Evolutionary conservation across 2,888 invertebrate species (phyloP).

Genomic region (Papilio demoleus): DNA sequence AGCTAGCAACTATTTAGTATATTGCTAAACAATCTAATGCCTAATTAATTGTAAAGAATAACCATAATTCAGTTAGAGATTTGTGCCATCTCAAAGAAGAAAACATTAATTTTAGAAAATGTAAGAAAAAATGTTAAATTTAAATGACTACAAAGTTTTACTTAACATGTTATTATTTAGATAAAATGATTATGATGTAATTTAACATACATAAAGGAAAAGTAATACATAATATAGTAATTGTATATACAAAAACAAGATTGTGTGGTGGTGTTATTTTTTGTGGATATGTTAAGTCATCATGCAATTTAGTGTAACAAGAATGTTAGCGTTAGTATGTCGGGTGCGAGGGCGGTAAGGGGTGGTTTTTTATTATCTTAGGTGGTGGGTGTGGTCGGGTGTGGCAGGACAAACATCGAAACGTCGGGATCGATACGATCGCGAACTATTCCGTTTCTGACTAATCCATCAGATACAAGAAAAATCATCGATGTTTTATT

Average conservation of each 20-base stretch:
- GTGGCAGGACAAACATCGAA: constrained; percentile 76
- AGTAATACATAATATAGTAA: not conserved
- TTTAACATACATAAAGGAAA: not conserved
- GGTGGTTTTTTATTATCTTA: constrained; percentile 79
- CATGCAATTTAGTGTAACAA: constrained; percentile 38
- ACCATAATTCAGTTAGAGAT: not conserved
- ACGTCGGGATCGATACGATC: constrained; percentile 72
- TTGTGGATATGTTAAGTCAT: constrained; percentile 9
- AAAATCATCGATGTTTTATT: constrained; percentile 3
- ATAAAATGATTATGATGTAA: too few relatives aligned
- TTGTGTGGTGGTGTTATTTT: not conserved
- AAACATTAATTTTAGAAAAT: not conserved
- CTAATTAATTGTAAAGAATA: not conserved
- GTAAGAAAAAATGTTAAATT: too few relatives aligned
- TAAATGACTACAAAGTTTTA: too few relatives aligned
- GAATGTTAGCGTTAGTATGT: constrained; percentile 60
- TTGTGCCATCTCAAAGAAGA: not conserved
- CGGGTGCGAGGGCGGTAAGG: constrained; percentile 52
- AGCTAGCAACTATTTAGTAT: not conserved
- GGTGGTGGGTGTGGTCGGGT: constrained; percentile 74
- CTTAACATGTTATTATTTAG: too few relatives aligned
- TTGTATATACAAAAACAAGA: not conserved
- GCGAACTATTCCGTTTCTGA: constrained; percentile 71
- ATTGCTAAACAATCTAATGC: not conserved
- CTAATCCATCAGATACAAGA: constrained; percentile 39